These are phyloP conservation scores for Guaruba guarouba DNA, from an alignment of 2,113 vertebrate species.

Conservation along the genomic window DNA sequence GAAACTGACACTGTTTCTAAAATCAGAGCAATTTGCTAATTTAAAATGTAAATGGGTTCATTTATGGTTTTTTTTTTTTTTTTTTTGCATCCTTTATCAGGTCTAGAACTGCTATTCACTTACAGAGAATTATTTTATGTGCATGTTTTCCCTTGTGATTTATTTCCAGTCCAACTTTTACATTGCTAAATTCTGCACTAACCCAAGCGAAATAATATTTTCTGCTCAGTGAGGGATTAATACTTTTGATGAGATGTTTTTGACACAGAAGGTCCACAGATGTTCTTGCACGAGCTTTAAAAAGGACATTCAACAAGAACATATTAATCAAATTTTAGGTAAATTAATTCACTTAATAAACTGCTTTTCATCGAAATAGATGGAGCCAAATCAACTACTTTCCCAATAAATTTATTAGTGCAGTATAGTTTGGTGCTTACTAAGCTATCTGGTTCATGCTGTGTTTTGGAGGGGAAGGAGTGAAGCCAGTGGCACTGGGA, in stretches of 20 bases:
- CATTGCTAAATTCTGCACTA: neutral
- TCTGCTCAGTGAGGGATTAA: neutral
- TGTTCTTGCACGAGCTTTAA: neutral
- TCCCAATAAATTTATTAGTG: neutral
- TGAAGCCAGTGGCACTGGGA: rapidly evolving
- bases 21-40: neutral
- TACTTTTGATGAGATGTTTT: neutral
- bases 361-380: neutral
- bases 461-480: neutral
- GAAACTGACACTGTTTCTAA: neutral
- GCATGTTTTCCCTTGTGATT: neutral
- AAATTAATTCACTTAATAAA: neutral
- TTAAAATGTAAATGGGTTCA: neutral
- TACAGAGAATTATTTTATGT: neutral
- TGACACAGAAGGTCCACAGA: neutral
- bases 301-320: neutral
- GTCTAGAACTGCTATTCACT: neutral
- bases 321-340: neutral
- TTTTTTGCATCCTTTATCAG: neutral
- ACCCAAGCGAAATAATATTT: neutral
- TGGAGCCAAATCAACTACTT: neutral
- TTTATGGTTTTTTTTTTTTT: neutral
- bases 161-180: neutral
- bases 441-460: neutral
- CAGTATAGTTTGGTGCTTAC: neutral